phyloP scores from a whole-genome alignment of 2,797 vertebrate genomes.

The Acanthurus lineatus region DNA sequence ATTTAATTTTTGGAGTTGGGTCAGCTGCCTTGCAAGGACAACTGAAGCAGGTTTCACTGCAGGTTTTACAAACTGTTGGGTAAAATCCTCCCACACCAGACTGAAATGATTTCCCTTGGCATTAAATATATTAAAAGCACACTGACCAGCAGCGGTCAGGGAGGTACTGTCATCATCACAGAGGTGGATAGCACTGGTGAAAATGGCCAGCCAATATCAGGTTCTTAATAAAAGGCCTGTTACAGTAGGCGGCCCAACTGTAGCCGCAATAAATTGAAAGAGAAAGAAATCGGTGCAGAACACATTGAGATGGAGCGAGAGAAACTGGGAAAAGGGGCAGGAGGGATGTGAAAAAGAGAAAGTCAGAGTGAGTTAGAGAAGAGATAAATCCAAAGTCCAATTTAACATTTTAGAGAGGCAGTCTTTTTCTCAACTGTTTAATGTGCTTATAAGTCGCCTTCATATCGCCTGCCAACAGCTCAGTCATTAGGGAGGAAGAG shows the following conservation, averaged over 20 bases:
- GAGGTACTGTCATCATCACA: constrained; percentile 30
- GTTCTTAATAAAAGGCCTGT: constrained; percentile 59
- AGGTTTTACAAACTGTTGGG: constrained; percentile 47
- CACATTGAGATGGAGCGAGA: constrained; percentile 19
- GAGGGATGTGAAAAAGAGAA: constrained; percentile 27
- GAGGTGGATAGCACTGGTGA: constrained; percentile 23
- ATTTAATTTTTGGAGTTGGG: constrained; percentile 45
- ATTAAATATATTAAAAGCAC: constrained; percentile 60
- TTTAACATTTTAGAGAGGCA: constrained; percentile 43
- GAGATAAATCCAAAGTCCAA: constrained; percentile 49
- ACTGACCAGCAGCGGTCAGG: constrained; percentile 53
- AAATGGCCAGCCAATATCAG: constrained; percentile 28
- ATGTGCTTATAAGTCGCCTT: constrained; percentile 54
- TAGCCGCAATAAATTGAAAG: constrained; percentile 25
- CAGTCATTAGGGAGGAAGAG: constrained; percentile 66
- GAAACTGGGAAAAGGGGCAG: constrained; percentile 10
- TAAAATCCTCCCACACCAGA: constrained; percentile 50
- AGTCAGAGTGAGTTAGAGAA: constrained; percentile 26
- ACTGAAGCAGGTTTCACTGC: constrained; percentile 39
- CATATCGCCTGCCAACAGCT: constrained; percentile 65
- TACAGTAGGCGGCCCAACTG: constrained; percentile 11
- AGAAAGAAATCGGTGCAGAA: constrained; percentile 4
- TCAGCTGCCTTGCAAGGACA: constrained; percentile 43
- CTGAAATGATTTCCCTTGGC: constrained; percentile 55
- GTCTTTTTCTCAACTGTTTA: constrained; percentile 34